These are phyloP conservation scores for Phasia obesa DNA, from an alignment of 2,888 invertebrate species.

Conservation along the genomic window DNA sequence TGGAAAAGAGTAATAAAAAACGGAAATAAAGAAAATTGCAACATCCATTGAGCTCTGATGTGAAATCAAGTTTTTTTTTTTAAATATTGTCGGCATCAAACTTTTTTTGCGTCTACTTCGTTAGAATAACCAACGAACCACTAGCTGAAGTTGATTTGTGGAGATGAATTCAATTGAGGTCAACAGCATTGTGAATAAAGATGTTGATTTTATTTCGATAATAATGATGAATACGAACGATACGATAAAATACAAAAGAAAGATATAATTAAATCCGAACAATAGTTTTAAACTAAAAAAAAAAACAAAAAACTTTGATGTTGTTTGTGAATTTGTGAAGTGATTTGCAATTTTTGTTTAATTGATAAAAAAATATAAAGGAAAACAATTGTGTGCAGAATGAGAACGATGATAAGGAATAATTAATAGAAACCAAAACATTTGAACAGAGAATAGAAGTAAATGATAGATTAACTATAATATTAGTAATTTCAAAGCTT, in stretches of 20 bases:
- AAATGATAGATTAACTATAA: too few species aligned
- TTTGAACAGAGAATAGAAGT: too few species aligned
- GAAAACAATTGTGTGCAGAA: background rate
- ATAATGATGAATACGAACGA: too few species aligned
- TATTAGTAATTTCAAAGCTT: too few species aligned
- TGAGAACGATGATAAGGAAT: slow-evolving; percentile 7
- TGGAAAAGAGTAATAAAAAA: slow-evolving; percentile 45
- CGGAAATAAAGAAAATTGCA: slow-evolving; percentile 61
- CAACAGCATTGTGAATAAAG: slow-evolving; percentile 57
- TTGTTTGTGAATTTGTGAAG: too few species aligned
- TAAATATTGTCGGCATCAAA: slow-evolving; percentile 48
- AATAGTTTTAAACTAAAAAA: too few species aligned
- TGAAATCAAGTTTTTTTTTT: slow-evolving; percentile 49
- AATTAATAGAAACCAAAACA: too few species aligned
- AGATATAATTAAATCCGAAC: too few species aligned
- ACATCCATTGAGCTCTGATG: slow-evolving; percentile 60
- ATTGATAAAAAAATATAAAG: too few species aligned
- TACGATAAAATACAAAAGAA: too few species aligned
- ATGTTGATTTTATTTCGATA: background rate
- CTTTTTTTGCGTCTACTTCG: slow-evolving; percentile 49
- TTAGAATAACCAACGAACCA: slow-evolving; percentile 52
- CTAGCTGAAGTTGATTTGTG: slow-evolving; percentile 65
- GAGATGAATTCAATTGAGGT: slow-evolving; percentile 69
- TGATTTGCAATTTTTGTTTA: too few species aligned
- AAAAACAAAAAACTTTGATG: too few species aligned